phyloP scores from a whole-genome alignment of 2,888 invertebrate genomes.

The Epiblema foenella region DNA sequence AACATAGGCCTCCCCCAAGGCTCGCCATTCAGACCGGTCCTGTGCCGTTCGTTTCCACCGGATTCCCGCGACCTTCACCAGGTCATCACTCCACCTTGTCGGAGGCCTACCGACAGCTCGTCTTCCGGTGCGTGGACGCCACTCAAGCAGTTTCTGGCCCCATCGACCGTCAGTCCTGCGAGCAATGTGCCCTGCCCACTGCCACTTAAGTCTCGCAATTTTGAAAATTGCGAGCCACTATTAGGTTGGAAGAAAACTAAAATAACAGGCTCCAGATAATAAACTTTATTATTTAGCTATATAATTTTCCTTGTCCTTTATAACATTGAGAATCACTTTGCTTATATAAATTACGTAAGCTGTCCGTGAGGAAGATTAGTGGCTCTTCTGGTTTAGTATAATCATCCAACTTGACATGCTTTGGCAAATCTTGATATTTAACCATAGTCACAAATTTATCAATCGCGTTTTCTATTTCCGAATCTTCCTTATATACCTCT shows the following conservation, averaged over 20 bases:
- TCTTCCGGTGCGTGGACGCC: too few species aligned
- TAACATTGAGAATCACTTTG: background rate
- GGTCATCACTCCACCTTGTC: too few species aligned
- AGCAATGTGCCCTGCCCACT: too few species aligned
- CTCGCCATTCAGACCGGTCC: too few species aligned
- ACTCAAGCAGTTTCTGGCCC: too few species aligned
- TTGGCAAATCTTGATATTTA: constrained; percentile 2
- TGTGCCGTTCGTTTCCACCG: too few species aligned
- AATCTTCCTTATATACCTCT: constrained; percentile 18
- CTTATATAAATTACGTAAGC: background rate
- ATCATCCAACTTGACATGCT: background rate
- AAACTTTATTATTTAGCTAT: constrained; percentile 1
- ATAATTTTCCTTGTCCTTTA: background rate
- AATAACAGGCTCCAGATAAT: background rate
- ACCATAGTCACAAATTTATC: constrained; percentile 33
- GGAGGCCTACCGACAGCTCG: too few species aligned
- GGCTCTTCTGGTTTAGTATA: background rate
- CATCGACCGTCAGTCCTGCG: too few species aligned
- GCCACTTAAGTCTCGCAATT: too few species aligned
- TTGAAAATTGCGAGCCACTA: too few species aligned
- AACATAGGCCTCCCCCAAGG: too few species aligned
- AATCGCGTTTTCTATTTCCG: constrained; percentile 32
- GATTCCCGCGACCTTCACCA: too few species aligned
- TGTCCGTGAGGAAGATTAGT: constrained; percentile 8
- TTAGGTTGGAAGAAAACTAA: background rate